phyloP scores from a whole-genome alignment of 2,113 vertebrate species.

The Pampusana beccarii region DNA sequence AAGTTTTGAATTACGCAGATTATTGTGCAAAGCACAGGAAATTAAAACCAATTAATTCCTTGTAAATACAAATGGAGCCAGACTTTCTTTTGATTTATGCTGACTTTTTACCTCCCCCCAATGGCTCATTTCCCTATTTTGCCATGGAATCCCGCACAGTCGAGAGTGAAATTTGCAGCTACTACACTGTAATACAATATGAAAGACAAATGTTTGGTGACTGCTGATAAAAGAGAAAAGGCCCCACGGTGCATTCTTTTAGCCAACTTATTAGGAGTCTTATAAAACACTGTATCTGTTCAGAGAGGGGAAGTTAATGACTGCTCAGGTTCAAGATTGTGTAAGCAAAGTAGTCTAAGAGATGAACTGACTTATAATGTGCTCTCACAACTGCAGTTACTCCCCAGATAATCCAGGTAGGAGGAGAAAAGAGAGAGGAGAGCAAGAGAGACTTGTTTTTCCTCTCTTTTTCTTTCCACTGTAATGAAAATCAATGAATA shows the following conservation, averaged over 20 bases:
- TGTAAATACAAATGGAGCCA: constrained; percentile 66
- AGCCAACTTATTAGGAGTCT: constrained; percentile 14
- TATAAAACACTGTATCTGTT: constrained; percentile 36
- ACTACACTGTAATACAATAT: constrained; percentile 10
- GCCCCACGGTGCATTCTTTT: constrained; percentile 30
- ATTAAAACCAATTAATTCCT: constrained; percentile 73
- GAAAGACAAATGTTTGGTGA: constrained; percentile 55
- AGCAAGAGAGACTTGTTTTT: not conserved
- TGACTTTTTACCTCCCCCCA: constrained; percentile 34
- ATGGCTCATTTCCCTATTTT: not conserved
- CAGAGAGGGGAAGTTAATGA: constrained; percentile 15
- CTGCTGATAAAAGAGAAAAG: constrained; percentile 58
- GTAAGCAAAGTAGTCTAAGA: constrained; percentile 46
- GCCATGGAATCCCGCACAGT: not conserved
- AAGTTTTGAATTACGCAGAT: constrained; percentile 53
- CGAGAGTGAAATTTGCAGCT: not conserved
- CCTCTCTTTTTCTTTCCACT: not conserved
- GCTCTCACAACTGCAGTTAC: not conserved
- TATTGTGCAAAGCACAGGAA: constrained; percentile 66
- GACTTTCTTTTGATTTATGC: constrained; percentile 54
- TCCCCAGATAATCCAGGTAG: constrained; percentile 34
- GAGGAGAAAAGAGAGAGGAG: not conserved
- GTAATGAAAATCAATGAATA: constrained; percentile 56
- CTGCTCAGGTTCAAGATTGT: constrained; percentile 36
- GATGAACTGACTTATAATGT: constrained; percentile 22